These are phyloP conservation scores for Asteroscopus sphinx DNA, from an alignment of 2,888 invertebrate genomes.

Conservation along the genomic window DNA sequence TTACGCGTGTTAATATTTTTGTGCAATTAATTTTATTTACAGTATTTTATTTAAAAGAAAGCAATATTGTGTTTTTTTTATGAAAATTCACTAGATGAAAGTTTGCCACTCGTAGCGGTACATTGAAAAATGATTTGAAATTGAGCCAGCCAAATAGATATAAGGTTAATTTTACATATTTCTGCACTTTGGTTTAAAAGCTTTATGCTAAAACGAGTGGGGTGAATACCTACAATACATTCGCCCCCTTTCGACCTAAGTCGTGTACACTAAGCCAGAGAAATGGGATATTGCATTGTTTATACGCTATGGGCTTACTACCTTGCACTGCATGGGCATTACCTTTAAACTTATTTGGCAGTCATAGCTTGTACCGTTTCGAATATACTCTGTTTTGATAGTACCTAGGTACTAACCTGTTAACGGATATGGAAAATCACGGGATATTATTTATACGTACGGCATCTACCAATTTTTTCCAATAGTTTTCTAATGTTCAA, in stretches of 20 bases:
- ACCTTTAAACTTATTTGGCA: constrained; percentile 46
- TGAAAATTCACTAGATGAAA: too few species aligned
- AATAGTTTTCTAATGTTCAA: too few species aligned
- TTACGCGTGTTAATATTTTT: too few species aligned
- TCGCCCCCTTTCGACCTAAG: constrained; percentile 14
- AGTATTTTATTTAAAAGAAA: too few species aligned
- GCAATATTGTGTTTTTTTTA: too few species aligned
- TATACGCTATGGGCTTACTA: constrained; percentile 38
- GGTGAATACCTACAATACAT: constrained; percentile 10
- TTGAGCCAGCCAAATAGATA: too few species aligned
- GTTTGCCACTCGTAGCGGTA: too few species aligned
- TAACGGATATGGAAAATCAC: neutral
- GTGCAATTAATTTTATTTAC: too few species aligned
- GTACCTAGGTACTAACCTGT: neutral
- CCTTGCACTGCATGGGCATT: constrained; percentile 30
- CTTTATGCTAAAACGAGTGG: neutral
- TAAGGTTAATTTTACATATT: too few species aligned
- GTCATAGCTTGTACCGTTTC: constrained; percentile 22
- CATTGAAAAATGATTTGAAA: too few species aligned
- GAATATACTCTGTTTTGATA: constrained; percentile 6
- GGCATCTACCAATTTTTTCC: too few species aligned
- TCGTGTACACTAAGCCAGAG: constrained; percentile 35
- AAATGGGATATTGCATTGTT: constrained; percentile 48
- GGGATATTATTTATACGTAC: too few species aligned
- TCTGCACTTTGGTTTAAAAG: neutral